Evolutionary conservation across 2,797 vertebrate species (phyloP).

Genomic region (Pseudochromis fuscus): DNA sequence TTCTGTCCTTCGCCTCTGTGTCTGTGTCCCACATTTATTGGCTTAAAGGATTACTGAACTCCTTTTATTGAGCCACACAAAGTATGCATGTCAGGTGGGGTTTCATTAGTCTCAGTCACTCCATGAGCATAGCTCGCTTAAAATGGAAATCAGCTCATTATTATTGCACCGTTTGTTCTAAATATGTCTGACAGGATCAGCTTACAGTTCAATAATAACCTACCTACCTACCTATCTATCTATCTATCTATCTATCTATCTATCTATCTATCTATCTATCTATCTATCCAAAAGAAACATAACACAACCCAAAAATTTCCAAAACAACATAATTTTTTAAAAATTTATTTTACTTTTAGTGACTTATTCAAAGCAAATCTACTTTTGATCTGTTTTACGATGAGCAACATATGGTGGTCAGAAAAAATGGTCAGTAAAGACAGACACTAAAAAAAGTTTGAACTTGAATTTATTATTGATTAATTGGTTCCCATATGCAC

Average conservation of each 20-base stretch:
- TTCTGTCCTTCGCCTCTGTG: slow-evolving; percentile 62
- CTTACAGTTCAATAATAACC: not conserved
- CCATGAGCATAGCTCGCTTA: slow-evolving; percentile 28
- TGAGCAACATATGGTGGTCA: no score
- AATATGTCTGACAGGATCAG: slow-evolving; percentile 15
- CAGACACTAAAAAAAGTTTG: no score
- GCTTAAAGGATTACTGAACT: slow-evolving; percentile 79
- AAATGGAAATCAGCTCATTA: slow-evolving; percentile 53
- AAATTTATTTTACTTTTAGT: no score
- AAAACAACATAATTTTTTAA: no score
- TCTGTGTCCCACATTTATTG: slow-evolving; percentile 73
- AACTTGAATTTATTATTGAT: no score
- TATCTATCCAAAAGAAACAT: not conserved
- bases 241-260: slow-evolving; percentile 17
- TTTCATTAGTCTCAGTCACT: slow-evolving; percentile 47
- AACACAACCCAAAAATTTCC: no score
- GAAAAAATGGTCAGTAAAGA: no score
- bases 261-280: slow-evolving; percentile 4
- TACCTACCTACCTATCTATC: slow-evolving; percentile 7
- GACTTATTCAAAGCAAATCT: no score
- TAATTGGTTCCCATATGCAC: no score
- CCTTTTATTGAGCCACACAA: slow-evolving; percentile 64
- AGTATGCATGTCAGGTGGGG: slow-evolving; percentile 50
- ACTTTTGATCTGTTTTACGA: no score
- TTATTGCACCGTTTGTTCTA: slow-evolving; percentile 42